Base-by-base conservation (phyloP, 1,140 invertebrate genomes). In the Megalonaias nervosa region DNA sequence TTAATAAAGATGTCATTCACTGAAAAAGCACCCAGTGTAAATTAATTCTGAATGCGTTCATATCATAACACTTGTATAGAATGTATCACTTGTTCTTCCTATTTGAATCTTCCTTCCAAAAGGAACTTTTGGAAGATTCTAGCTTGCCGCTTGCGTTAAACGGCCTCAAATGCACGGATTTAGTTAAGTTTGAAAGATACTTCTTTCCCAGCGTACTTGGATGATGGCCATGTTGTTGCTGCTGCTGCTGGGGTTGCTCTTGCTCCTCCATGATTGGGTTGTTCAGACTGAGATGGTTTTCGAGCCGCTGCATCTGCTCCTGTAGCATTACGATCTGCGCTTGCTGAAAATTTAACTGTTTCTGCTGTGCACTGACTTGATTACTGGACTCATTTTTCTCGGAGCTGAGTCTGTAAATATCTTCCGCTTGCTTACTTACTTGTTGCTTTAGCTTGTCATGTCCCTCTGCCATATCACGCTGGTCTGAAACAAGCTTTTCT, bases 271-370 rank as follows among this genome's bases (percentile, higher is more conserved):
- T 62, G 23, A 55, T 56, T 60, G 73, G 76, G n/a, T 60, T 72
- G 56, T 57, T 67, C 72, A 77, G 65, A 26, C 58, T 64, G 26
- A 72, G 9, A 21, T 31, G 56, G 23, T 15, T 67, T 58, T 84
- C 81, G 13, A 84, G 57, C 65, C 79, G 75, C 60, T 84, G 79
- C 61, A 84, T 71, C 38, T 81, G 77, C 59, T 84, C 83, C 62
- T 82, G 79, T 26, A 84, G 23, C 77, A 84, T 80, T 17, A 78
- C 76, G n/a, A 84, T 71, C 56, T 77, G 77, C n/a, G 81, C 79
- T 16, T 84, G 83, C 48, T 84, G 83, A 55, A 80, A 71, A 67
- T 81, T 84, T 16, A 84, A 62, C 59, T 84, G 83, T 68, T 80
- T 67, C 60, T 84, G 83, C 48, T 84, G 83, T 2, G 67, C 71